phyloP scores from a whole-genome alignment of 2,888 invertebrate species.

The Halictus quadricinctus region DNA sequence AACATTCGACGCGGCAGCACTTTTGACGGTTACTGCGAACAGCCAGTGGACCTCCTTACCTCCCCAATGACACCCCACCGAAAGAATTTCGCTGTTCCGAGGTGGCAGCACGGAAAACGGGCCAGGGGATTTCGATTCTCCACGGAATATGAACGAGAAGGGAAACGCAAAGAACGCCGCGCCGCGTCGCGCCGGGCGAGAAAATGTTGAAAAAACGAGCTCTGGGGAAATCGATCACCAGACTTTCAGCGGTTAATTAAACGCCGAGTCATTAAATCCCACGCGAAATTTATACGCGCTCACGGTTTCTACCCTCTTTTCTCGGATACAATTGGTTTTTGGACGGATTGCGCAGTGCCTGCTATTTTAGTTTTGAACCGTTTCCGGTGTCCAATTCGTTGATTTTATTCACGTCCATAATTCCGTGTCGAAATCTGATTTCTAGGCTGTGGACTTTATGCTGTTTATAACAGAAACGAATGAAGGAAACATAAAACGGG shows the following conservation, averaged over 20 bases:
- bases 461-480: neutral
- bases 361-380: neutral
- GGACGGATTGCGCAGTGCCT: neutral
- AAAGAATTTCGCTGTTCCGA: constrained; percentile 59
- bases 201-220: constrained; percentile 60
- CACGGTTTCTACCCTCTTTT: constrained; percentile 27
- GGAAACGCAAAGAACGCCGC: constrained; percentile 32
- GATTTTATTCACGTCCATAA: neutral
- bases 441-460: neutral
- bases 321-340: constrained; percentile 5
- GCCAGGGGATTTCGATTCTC: constrained; percentile 50
- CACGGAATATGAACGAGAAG: constrained; percentile 42
- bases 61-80: constrained; percentile 38
- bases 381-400: neutral
- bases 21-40: constrained; percentile 53
- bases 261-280: constrained; percentile 80
- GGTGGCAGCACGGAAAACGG: constrained; percentile 27
- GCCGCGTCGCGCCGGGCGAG: constrained; percentile 12
- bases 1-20: constrained; percentile 52
- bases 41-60: constrained; percentile 35
- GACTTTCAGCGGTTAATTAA: constrained; percentile 80
- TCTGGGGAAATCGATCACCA: constrained; percentile 76
- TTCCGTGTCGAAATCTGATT: neutral
- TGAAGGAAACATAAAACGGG: neutral
- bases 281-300: constrained; percentile 71